Percentiles rank a stretch among this genome's conserved stretches.
Conservation (phyloP, 2,888 invertebrate species). For the Panzeria rudis region DNA sequence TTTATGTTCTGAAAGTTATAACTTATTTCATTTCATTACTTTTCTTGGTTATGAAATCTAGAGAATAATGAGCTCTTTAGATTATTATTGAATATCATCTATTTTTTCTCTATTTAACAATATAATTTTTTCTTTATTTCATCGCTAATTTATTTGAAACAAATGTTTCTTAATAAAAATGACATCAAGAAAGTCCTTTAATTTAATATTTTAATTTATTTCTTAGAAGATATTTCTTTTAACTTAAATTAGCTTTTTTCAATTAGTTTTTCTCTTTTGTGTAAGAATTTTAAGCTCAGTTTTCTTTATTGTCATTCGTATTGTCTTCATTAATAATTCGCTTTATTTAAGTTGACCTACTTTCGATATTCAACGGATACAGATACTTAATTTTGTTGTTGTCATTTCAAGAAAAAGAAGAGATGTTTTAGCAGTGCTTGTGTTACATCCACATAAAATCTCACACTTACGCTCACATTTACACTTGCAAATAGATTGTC, state of each 20-base stretch:
- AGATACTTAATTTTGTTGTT: constrained; percentile 9
- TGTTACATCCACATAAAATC: too few species aligned
- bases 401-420: background rate
- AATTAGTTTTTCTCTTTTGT: constrained; percentile 20
- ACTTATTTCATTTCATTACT: too few species aligned
- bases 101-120: background rate
- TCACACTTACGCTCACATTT: background rate
- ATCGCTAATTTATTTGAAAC: background rate
- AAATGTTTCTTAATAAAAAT: background rate
- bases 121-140: background rate
- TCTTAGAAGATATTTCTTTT: constrained; percentile 19
- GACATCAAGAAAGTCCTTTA: background rate
- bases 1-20: too few species aligned
- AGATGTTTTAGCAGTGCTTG: background rate
- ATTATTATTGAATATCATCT: background rate
- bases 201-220: constrained; percentile 47
- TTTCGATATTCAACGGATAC: constrained; percentile 40
- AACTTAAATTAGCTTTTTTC: constrained; percentile 37
- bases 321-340: constrained; percentile 65
- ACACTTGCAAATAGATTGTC: constrained; percentile 23
- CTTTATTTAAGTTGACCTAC: constrained; percentile 66
- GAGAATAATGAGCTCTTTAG: background rate
- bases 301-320: constrained; percentile 49
- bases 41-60: too few species aligned
- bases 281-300: constrained; percentile 9